phyloP scores from a whole-genome alignment of 2,113 vertebrate species.

The Sinocyclocheilus anshuiensis region DNA sequence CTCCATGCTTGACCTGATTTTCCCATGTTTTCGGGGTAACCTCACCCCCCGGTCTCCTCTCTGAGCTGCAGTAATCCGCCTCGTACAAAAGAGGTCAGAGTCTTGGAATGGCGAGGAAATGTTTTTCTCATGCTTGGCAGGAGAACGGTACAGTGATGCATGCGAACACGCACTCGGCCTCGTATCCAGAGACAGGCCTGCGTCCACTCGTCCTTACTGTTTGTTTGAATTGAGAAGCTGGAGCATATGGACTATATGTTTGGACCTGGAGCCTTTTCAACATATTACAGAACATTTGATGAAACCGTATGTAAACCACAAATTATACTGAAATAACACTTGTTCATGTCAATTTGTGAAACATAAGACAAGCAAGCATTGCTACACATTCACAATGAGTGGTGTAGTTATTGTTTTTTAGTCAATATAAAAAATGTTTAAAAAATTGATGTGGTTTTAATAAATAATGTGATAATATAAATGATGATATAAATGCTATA shows the following conservation, averaged over 20 bases:
- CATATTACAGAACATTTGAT: neutral
- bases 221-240: neutral
- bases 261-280: neutral
- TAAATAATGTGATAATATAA: neutral
- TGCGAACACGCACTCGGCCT: conserved; percentile 11
- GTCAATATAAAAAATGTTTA: neutral
- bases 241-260: neutral
- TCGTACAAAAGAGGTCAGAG: conserved; percentile 34
- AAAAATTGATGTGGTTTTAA: neutral
- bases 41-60: conserved; percentile 27
- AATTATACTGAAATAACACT: neutral
- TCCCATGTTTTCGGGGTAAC: conserved; percentile 44
- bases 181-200: conserved; percentile 12
- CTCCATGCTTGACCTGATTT: conserved; percentile 46
- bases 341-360: neutral
- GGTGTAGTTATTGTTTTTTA: neutral
- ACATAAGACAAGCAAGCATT: neutral
- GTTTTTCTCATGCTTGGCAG: conserved; percentile 39
- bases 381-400: neutral
- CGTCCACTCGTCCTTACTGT: neutral
- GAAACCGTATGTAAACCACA: neutral
- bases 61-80: conserved; percentile 37
- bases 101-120: conserved; percentile 47
- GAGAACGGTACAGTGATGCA: conserved; percentile 28
- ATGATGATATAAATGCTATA: neutral